Evolutionary conservation across 2,113 vertebrate species (phyloP).

Genomic region (Anser brachyrhynchus): DNA sequence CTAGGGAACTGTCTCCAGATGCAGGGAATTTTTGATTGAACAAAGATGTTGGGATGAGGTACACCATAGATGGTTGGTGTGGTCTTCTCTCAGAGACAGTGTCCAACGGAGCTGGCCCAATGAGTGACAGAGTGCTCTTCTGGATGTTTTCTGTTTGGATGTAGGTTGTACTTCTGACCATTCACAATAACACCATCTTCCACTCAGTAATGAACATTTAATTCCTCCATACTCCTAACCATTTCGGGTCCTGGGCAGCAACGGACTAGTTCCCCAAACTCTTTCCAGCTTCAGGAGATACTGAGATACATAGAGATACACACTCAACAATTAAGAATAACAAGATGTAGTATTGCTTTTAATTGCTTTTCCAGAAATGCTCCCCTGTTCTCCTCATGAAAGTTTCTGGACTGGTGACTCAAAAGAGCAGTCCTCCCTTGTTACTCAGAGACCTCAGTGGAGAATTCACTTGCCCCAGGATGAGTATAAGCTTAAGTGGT

Average conservation of each 20-base stretch:
- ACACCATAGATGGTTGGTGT: fast-evolving
- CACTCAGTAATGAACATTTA: background rate
- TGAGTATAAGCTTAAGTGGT: background rate
- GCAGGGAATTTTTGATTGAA: background rate
- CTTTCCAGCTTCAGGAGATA: background rate
- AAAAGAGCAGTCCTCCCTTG: background rate
- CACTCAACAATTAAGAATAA: background rate
- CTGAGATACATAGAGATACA: background rate
- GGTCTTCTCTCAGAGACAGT: background rate
- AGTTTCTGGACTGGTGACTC: background rate
- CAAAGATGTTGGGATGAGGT: background rate
- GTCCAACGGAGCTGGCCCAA: background rate
- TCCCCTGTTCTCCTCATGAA: background rate
- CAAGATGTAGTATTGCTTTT: background rate
- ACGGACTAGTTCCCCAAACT: background rate
- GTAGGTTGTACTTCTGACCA: background rate
- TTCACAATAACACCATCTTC: background rate
- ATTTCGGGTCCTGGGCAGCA: background rate
- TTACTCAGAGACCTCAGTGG: background rate
- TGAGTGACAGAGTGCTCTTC: background rate
- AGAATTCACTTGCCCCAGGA: background rate
- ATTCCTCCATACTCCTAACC: background rate
- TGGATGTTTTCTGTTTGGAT: background rate
- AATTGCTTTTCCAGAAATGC: background rate
- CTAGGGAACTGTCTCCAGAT: background rate